Percentiles rank a stretch among this genome's conserved stretches.
These are phyloP conservation scores for Pao palembangensis DNA, from an alignment of 2,113 vertebrate genomes.

Conservation along the genomic window DNA sequence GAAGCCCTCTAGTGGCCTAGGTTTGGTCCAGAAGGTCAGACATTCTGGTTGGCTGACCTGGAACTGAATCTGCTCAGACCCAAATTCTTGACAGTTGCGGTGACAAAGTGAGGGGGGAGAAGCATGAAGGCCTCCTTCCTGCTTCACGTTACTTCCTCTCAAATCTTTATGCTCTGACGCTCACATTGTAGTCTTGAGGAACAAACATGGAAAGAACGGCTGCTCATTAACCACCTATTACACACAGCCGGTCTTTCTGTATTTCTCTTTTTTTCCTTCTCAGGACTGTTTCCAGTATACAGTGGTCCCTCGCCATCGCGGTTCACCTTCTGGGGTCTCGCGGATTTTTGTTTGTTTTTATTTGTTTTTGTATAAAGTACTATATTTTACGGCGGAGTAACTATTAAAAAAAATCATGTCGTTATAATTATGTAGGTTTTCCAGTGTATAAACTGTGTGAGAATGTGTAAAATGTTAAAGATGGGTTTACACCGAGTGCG, in stretches of 20 bases:
- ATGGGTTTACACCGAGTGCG: too few species aligned
- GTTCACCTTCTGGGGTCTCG: too few species aligned
- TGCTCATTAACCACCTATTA: conserved; percentile 31
- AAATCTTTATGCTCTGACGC: conserved; percentile 19
- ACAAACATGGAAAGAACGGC: conserved; percentile 39
- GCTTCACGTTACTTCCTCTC: conserved; percentile 52
- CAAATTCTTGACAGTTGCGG: conserved; percentile 31
- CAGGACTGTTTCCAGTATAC: too few species aligned
- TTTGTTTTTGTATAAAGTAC: too few species aligned
- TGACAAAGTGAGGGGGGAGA: conserved; percentile 26
- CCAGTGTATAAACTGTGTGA: too few species aligned
- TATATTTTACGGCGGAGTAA: too few species aligned
- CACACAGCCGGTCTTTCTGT: conserved; percentile 7
- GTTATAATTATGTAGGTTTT: too few species aligned
- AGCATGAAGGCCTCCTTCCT: conserved; percentile 25
- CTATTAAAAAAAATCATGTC: too few species aligned
- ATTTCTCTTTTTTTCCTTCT: too few species aligned
- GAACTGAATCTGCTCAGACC: conserved; percentile 32
- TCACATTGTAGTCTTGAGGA: conserved; percentile 41
- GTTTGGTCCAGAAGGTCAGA: conserved; percentile 13
- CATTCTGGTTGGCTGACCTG: conserved; percentile 43
- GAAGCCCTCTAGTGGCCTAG: conserved; percentile 22
- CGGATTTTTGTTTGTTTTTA: too few species aligned
- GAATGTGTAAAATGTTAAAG: too few species aligned
- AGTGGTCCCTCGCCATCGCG: too few species aligned